Percentiles rank a stretch among this genome's conserved stretches.
phyloP scores from a whole-genome alignment of 2,888 invertebrate genomes.

The Caenorhabditis becei region DNA sequence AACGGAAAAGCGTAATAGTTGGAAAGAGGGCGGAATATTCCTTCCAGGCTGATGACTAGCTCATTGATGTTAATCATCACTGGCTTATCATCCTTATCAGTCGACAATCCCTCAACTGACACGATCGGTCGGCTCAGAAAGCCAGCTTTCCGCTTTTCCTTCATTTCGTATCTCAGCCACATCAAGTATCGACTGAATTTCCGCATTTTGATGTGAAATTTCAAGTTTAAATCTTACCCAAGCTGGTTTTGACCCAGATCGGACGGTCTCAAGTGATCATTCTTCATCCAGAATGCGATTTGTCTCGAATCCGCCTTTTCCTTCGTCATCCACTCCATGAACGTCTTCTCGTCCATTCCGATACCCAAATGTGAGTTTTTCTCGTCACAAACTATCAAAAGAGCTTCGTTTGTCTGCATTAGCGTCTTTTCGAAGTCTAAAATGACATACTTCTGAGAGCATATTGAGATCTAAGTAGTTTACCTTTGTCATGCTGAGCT shows the following conservation, averaged over 20 bases:
- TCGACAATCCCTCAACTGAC: constrained; percentile 74
- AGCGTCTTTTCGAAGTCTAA: constrained; percentile 75
- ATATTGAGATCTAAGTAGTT: background rate
- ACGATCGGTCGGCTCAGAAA: constrained; percentile 61
- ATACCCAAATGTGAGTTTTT: constrained; percentile 77
- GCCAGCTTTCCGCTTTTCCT: constrained; percentile 52
- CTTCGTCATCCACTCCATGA: constrained; percentile 73
- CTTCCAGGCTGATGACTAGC: constrained; percentile 75
- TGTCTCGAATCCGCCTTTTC: constrained; percentile 70
- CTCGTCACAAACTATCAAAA: constrained; percentile 79
- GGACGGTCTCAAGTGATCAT: constrained; percentile 70
- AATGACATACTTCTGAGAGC: background rate
- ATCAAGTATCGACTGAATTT: constrained; percentile 73
- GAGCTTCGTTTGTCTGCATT: constrained; percentile 76
- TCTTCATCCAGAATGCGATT: constrained; percentile 76
- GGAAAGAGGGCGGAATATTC: constrained; percentile 79
- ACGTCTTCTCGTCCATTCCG: constrained; percentile 75
- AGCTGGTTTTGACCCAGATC: constrained; percentile 77
- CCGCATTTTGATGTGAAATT: background rate
- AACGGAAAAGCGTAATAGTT: constrained; percentile 77
- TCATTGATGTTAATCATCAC: constrained; percentile 74
- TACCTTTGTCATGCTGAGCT: constrained; percentile 78
- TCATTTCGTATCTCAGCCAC: constrained; percentile 77
- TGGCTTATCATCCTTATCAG: constrained; percentile 75
- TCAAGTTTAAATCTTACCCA: constrained; percentile 60